Evolutionary conservation across 2,113 vertebrate species (phyloP).

Genomic region (Ageneiosus marmoratus): DNA sequence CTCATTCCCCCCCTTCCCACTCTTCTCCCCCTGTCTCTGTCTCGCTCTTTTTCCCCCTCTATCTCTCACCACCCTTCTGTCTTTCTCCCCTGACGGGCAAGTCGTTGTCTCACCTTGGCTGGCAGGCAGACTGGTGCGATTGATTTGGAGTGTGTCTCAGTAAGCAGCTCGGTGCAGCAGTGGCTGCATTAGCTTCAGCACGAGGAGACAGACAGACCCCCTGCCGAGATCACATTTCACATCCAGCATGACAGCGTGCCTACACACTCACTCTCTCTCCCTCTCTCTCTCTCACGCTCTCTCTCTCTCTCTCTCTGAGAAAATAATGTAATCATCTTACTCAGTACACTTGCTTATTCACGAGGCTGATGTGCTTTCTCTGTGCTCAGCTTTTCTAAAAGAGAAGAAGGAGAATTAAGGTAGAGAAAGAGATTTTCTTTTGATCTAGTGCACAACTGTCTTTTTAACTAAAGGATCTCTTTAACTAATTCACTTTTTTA

Average conservation of each 20-base stretch:
- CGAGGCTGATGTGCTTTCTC: constrained; percentile 29
- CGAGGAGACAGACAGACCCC: constrained; percentile 43
- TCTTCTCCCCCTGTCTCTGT: neutral
- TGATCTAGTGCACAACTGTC: neutral
- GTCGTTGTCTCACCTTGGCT: constrained; percentile 35
- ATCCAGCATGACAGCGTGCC: constrained; percentile 36
- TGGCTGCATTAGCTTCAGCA: constrained; percentile 41
- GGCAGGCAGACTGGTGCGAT: constrained; percentile 39
- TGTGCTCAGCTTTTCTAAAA: constrained; percentile 12
- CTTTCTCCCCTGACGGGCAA: constrained; percentile 29
- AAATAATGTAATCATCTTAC: constrained; percentile 41
- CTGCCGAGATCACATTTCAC: constrained; percentile 46
- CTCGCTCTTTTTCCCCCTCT: neutral
- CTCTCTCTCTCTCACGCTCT: neutral
- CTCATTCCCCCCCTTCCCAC: neutral
- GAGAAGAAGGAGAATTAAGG: neutral
- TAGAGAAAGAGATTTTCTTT: neutral
- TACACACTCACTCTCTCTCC: constrained; percentile 11
- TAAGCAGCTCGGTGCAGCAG: constrained; percentile 32
- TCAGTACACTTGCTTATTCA: constrained; percentile 23
- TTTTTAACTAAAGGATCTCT: neutral
- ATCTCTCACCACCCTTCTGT: constrained; percentile 17
- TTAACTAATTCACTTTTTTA: neutral
- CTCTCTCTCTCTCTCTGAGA: neutral
- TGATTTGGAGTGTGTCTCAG: constrained; percentile 41